Conservation (phyloP, 2,113 vertebrate species). For the Trematomus loennbergii region DNA sequence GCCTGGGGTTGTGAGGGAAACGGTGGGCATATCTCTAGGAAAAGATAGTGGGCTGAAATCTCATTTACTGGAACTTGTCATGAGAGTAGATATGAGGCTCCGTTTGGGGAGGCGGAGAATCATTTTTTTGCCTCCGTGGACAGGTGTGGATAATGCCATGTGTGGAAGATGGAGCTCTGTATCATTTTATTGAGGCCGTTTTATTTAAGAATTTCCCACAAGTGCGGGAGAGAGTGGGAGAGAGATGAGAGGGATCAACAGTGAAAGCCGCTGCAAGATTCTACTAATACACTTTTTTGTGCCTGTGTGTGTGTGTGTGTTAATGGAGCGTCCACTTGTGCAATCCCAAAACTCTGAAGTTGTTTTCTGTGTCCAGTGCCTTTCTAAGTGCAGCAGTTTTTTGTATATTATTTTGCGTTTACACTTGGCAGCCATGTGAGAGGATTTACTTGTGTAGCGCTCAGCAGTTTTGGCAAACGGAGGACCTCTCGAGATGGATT, state of each 20-base stretch:
- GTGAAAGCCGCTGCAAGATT: conserved; percentile 29
- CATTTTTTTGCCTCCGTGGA: conserved; percentile 32
- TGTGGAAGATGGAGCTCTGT: conserved; percentile 42
- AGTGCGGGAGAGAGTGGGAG: conserved; percentile 1
- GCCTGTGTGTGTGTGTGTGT: neutral
- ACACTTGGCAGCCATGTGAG: conserved; percentile 47
- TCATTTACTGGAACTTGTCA: conserved; percentile 76
- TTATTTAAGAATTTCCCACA: conserved; percentile 54
- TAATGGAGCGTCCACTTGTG: conserved; percentile 51
- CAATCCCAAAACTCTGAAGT: conserved; percentile 56
- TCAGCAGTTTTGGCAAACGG: conserved; percentile 72
- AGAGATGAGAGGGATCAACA: conserved; percentile 35
- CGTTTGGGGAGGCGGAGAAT: conserved; percentile 56
- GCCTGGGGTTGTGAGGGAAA: conserved; percentile 59
- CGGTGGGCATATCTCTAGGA: conserved; percentile 61
- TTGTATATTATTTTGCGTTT: conserved; percentile 27
- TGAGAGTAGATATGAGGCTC: conserved; percentile 69
- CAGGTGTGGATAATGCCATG: conserved; percentile 58
- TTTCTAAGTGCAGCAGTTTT: conserved; percentile 56
- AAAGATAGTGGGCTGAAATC: conserved; percentile 70
- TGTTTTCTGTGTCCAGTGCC: conserved; percentile 60
- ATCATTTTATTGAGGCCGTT: conserved; percentile 49
- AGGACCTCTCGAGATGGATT: conserved; percentile 73
- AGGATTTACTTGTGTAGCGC: conserved; percentile 75
- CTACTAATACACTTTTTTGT: conserved; percentile 19